Percentiles rank a stretch among this genome's conserved stretches.
These are phyloP conservation scores for Silurus glanis DNA, from an alignment of 2,113 vertebrate species.

Conservation along the genomic window DNA sequence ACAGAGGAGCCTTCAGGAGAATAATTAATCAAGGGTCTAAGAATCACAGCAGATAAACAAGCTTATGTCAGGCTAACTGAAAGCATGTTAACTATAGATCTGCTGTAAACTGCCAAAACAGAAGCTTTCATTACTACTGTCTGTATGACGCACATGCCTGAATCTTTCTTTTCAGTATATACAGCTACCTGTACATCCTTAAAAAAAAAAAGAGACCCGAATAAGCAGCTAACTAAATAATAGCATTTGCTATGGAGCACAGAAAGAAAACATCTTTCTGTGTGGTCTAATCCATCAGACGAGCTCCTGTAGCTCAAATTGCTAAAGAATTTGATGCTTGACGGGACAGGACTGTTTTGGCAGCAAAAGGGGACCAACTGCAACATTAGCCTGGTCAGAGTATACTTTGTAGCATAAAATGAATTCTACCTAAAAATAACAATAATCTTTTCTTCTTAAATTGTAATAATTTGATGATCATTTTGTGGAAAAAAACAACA, in stretches of 20 bases:
- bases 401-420: neutral
- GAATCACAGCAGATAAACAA: slow-evolving; percentile 37
- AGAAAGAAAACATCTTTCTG: neutral
- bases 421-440: neutral
- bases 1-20: slow-evolving; percentile 18
- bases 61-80: slow-evolving; percentile 35
- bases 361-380: no score
- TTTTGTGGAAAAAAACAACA: neutral
- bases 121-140: slow-evolving; percentile 56
- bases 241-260: neutral
- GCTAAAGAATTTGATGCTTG: no score
- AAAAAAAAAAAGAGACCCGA: neutral
- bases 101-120: slow-evolving; percentile 42
- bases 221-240: neutral
- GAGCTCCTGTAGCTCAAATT: no score
- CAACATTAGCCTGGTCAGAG: no score
- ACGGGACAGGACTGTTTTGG: no score
- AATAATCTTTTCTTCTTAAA: neutral
- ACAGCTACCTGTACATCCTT: slow-evolving; percentile 49
- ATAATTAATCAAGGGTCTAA: slow-evolving; percentile 44
- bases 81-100: slow-evolving; percentile 32
- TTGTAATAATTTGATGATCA: neutral
- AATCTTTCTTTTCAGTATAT: slow-evolving; percentile 34
- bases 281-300: neutral
- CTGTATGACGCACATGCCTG: slow-evolving; percentile 35